Base-by-base conservation (phyloP, 2,113 vertebrate genomes). In the Carollia perspicillata region DNA sequence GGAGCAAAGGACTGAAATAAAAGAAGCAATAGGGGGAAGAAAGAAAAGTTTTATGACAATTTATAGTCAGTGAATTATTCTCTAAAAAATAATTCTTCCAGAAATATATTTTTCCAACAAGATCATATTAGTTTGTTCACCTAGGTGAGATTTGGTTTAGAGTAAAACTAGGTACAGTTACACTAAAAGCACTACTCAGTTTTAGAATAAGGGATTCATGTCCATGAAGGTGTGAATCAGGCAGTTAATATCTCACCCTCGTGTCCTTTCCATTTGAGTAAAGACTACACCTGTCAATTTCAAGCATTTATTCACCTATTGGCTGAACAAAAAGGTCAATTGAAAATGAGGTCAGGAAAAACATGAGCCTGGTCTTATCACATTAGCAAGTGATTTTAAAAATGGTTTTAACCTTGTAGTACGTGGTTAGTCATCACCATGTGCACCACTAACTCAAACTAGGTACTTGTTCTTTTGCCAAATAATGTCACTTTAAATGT, bases 401-500 rank as follows among this genome's bases (percentile, higher is more conserved):
- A 97, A 94, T 17, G 86, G 86, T 86, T 95, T 84, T 95, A 94
- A 91, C 1, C 3, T 96, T 84, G 51, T 97, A 97, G 87, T 96
- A 93, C 2, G 37, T 92, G 86, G 95, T 74, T 55, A 92, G 95
- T 97, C 89, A 96, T 95, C 97, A 95, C 58, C 40, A 94, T 4
- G 12, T 14, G 77, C 84, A 58, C 47, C 86, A 87, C 5, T 33
- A 96, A 98, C 93, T 97, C 78, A 53, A 71, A 92, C 28, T 72
- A 93, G 84, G 49, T 93, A 85, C 81, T 97, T 97, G 22, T 89
- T 93, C 89, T 37, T 28, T 97, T 97, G 96, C 89, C 96, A 96
- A 98, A 93, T 96, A 97, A 87, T 94, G 78, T 96, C 96, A 92
- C 83, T 96, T 92, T 91, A 94, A 96, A 92, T 97, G 69, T 96